These are phyloP conservation scores for Buathra laborator DNA, from an alignment of 2,888 invertebrate genomes.

Conservation along the genomic window DNA sequence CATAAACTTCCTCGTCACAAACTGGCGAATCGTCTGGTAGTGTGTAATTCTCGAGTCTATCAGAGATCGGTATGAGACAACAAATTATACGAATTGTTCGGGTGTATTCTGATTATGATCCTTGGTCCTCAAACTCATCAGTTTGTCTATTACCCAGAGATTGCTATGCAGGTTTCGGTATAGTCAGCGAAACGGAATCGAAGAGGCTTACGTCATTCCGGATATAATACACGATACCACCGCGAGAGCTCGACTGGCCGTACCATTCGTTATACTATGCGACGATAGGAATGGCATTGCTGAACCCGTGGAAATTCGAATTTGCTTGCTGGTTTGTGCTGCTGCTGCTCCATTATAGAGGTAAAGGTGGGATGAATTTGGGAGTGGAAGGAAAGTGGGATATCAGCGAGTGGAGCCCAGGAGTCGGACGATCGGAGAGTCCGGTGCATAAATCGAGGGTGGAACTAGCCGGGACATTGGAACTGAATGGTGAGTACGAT, in stretches of 20 bases:
- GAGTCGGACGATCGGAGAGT: constrained; percentile 55
- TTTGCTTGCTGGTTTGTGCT: constrained; percentile 51
- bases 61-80: constrained; percentile 8
- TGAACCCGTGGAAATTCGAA: constrained; percentile 65
- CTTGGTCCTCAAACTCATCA: constrained; percentile 14
- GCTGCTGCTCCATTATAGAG: constrained; percentile 45
- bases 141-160: constrained; percentile 24
- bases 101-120: constrained; percentile 23
- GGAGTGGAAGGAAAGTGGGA: constrained; percentile 61
- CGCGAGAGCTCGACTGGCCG: constrained; percentile 19
- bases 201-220: constrained; percentile 22
- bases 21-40: not conserved
- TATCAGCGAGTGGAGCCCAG: constrained; percentile 50
- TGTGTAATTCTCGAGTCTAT: not conserved
- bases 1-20: not conserved
- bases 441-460: constrained; percentile 64
- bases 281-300: constrained; percentile 54
- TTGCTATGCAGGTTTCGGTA: constrained; percentile 6
- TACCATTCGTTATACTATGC: constrained; percentile 64
- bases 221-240: constrained; percentile 49
- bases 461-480: constrained; percentile 63
- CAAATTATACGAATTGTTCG: constrained; percentile 10
- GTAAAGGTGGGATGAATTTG: constrained; percentile 50
- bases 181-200: constrained; percentile 28
- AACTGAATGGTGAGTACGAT: constrained; percentile 61